Evolutionary conservation across 2,888 invertebrate genomes (phyloP).

Genomic region (Caenorhabditis zanzibari): DNA sequence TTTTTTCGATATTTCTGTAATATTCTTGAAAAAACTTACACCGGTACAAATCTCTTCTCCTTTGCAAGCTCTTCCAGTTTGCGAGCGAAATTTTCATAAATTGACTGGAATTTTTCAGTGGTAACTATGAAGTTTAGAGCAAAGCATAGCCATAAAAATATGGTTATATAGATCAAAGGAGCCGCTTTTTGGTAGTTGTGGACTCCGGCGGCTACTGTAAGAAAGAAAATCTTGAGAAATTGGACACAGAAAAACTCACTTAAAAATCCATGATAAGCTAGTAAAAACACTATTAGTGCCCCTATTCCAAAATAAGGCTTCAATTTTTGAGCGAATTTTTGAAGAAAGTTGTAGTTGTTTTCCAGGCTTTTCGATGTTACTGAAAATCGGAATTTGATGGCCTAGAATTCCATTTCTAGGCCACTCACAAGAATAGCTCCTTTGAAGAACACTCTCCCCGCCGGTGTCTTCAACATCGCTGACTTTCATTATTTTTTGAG

Average conservation of each 20-base stretch:
- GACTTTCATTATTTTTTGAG: constrained; percentile 12
- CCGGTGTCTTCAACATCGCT: constrained; percentile 7
- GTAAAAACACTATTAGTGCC: constrained; percentile 22
- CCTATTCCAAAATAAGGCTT: constrained; percentile 41
- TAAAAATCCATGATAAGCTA: constrained; percentile 62
- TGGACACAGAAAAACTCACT: constrained; percentile 43
- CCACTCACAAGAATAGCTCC: constrained; percentile 36
- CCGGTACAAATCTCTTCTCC: constrained; percentile 28
- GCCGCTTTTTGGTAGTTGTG: constrained; percentile 67
- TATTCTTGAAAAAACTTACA: constrained; percentile 33
- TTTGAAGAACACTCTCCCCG: constrained; percentile 21
- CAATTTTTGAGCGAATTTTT: constrained; percentile 9
- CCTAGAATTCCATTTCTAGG: background rate
- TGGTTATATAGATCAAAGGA: constrained; percentile 64
- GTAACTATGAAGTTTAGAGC: constrained; percentile 26
- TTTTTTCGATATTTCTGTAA: background rate
- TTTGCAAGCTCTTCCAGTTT: constrained; percentile 29
- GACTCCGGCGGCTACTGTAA: constrained; percentile 69
- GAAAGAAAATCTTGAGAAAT: background rate
- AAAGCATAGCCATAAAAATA: constrained; percentile 60
- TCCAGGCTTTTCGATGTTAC: constrained; percentile 45
- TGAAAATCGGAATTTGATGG: constrained; percentile 22
- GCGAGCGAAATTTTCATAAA: constrained; percentile 29
- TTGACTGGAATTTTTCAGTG: constrained; percentile 7
- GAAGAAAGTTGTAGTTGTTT: constrained; percentile 37